Conservation (phyloP, 1,140 invertebrate genomes). For the Diorhabda carinulata region DNA sequence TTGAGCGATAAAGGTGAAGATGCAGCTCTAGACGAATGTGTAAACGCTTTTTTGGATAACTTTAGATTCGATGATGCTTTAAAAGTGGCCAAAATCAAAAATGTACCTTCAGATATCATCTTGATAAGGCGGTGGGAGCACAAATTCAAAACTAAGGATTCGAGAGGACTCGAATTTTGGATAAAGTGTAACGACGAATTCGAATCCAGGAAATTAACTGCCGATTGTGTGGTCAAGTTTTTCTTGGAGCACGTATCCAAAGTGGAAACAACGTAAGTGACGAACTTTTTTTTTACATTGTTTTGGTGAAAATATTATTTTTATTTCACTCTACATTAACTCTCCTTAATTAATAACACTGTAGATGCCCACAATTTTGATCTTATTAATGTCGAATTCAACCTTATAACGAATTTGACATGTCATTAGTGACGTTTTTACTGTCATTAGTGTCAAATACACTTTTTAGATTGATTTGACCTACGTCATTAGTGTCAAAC, state of each 20-base stretch:
- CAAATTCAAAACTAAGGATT: constrained; percentile 43
- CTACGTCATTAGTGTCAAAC: too few species aligned
- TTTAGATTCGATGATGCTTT: constrained; percentile 55
- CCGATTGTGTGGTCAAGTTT: constrained; percentile 54
- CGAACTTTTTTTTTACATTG: too few species aligned
- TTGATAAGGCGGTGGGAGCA: constrained; percentile 53
- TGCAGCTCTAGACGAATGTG: constrained; percentile 49
- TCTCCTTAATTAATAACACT: too few species aligned
- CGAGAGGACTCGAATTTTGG: constrained; percentile 50
- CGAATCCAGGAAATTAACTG: constrained; percentile 52
- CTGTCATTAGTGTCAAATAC: too few species aligned
- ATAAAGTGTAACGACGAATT: constrained; percentile 56
- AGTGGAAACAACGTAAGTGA: constrained; percentile 35
- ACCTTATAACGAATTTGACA: too few species aligned
- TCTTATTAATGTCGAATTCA: too few species aligned
- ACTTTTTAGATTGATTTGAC: too few species aligned
- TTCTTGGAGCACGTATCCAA: constrained; percentile 52
- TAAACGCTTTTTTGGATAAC: constrained; percentile 50
- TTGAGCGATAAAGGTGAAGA: constrained; percentile 39
- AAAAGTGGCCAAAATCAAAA: constrained; percentile 53
- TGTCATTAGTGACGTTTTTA: too few species aligned
- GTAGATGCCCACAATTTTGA: too few species aligned
- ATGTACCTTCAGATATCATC: constrained; percentile 51
- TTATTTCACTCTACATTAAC: too few species aligned
- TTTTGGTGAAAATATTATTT: too few species aligned